Evolutionary conservation across 1,140 invertebrate species (phyloP).

Genomic region (Cotesia glomerata): DNA sequence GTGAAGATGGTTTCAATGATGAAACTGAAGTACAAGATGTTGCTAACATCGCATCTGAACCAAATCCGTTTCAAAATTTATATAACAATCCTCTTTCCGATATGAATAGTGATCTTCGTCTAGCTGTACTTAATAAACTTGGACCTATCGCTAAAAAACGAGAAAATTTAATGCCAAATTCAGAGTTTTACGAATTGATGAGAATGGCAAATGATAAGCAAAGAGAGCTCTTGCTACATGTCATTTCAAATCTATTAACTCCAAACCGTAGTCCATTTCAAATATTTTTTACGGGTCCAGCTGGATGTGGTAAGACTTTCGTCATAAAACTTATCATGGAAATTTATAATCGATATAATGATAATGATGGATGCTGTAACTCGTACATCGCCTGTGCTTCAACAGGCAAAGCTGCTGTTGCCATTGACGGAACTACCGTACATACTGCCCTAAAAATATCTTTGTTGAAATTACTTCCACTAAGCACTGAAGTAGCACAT

Average conservation of each 20-base stretch:
- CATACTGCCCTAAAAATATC: no score
- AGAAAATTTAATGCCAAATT: no score
- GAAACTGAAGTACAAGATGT: slow-evolving; percentile 5
- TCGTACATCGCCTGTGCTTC: slow-evolving; percentile 38
- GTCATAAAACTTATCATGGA: slow-evolving; percentile 35
- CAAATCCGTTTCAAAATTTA: slow-evolving; percentile 23
- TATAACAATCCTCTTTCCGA: slow-evolving; percentile 27
- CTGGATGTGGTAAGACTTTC: no score
- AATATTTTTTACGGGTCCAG: slow-evolving; percentile 34
- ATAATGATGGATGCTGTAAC: slow-evolving; percentile 28
- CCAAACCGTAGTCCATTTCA: slow-evolving; percentile 22
- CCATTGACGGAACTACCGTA: slow-evolving; percentile 46
- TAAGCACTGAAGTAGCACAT: slow-evolving; percentile 32
- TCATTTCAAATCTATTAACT: slow-evolving; percentile 28
- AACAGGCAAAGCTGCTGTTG: slow-evolving; percentile 48
- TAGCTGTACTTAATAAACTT: slow-evolving; percentile 22
- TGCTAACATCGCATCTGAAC: background rate
- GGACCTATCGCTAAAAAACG: slow-evolving; percentile 31
- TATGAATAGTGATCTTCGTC: slow-evolving; percentile 23
- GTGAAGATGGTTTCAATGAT: slow-evolving; percentile 18
- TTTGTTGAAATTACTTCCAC: slow-evolving; percentile 16
- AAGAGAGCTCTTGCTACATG: slow-evolving; percentile 28
- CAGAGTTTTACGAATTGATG: slow-evolving; percentile 14
- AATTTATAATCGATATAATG: slow-evolving; percentile 32
- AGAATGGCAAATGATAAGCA: slow-evolving; percentile 26